A percentile compares a stretch with the other conserved stretches of the same genome.
phyloP scores from a whole-genome alignment of 2,113 vertebrate species.

The Myocastor coypus region DNA sequence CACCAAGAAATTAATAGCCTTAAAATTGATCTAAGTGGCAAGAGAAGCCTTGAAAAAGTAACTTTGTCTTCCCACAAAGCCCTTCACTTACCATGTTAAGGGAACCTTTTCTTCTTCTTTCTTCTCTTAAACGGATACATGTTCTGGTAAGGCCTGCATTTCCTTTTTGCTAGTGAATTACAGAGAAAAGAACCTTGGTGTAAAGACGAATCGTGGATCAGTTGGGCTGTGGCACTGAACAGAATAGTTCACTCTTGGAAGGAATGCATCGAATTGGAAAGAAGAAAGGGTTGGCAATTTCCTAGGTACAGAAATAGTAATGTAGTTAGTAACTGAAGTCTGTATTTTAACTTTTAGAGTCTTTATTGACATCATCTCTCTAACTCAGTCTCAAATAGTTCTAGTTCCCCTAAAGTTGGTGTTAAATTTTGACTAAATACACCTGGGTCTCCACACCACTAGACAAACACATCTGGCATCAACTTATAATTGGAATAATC shows the following conservation, averaged over 20 bases:
- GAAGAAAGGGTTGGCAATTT: background rate
- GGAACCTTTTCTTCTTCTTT: background rate
- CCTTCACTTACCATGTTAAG: constrained; percentile 24
- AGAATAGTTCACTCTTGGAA: constrained; percentile 31
- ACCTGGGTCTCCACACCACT: background rate
- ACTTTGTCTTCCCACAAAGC: constrained; percentile 35
- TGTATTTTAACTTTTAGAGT: constrained; percentile 4
- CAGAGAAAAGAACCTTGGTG: constrained; percentile 26
- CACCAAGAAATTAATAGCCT: constrained; percentile 47
- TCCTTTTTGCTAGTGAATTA: constrained; percentile 52
- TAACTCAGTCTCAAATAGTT: background rate
- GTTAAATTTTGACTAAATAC: background rate
- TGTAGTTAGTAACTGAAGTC: background rate
- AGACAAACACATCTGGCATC: background rate
- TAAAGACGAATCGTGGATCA: background rate
- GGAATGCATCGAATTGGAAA: background rate
- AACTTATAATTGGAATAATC: background rate
- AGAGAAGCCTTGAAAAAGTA: constrained; percentile 52
- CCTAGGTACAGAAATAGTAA: background rate
- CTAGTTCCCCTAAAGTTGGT: background rate
- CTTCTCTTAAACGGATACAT: background rate
- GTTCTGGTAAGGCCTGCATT: background rate
- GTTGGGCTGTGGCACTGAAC: constrained; percentile 6
- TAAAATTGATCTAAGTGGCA: constrained; percentile 53
- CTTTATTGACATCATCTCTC: constrained; percentile 20